Base-by-base conservation (phyloP, 1,140 invertebrate species). In the Tetramorium alpestre region DNA sequence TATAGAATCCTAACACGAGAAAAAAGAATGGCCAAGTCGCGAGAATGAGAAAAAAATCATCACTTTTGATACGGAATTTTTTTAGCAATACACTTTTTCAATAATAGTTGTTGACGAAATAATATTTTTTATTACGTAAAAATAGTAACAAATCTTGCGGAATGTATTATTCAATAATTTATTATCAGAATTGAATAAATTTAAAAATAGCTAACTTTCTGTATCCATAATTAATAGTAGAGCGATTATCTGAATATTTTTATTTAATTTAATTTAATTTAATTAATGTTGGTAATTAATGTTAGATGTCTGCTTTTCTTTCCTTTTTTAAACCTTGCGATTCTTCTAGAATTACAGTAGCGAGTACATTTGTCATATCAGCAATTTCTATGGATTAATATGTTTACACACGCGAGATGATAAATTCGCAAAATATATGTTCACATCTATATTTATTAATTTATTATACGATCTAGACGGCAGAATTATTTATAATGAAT, bases 401-500 rank as follows among this genome's bases (percentile, higher is more conserved):
- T 25, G 11, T 22, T 51, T 33, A 38, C 8, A n/a, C 69, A 25
- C 41, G 25, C 10, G n/a, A 54, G 25, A 56, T 44, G 16, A 81
- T 33, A 25, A 81, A 28, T 18, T 56, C 25, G 6, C 18, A 11
- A 6, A n/a, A 54, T 69, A 54, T 56, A 28, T 72, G 33, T 69
- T 47, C 33, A 18, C 5, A 69, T 70, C 16, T 22, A 28, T 8
- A 13, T 58, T 72, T 44, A 72, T 44, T 47, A 22, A 67, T 22
- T 67, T 73, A 51, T 54, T 80, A 47, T 22, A 33, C 8, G 7
- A 67, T n/a, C 3, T 0, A 10, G 7, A 41, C 13, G 44, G 38
- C 18, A 22, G 10, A 73, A 47, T 73, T 73, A 84, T 84, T 73
- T 73, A 33, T 73, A 60, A 60, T 13, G n/a, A 33, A 58, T 16